Base-by-base conservation (phyloP, 2,888 invertebrate species). In the Apamea epomidion region DNA sequence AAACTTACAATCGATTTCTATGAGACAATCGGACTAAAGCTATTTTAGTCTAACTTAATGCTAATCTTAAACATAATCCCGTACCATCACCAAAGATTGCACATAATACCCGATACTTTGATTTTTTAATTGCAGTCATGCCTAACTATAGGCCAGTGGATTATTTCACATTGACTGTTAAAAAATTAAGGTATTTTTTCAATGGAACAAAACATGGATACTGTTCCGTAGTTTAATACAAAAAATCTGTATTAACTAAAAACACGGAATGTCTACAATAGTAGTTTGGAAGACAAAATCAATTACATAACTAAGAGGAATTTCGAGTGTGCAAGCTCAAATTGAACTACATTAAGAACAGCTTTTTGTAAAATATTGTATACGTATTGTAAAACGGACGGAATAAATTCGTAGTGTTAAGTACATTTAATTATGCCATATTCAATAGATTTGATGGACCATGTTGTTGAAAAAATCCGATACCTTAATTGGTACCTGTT, bases 61-160 rank as follows among this genome's bases (percentile, higher is more conserved):
- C 90, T 94, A 94, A 88, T 90, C 95, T 96, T 96, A 96, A 86
- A 89, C 75, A 88, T 96, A 96, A 93, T 95, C 97, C 97, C 96
- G 96, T 96, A 97, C 97, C 98, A 97, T 97, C 98, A 98, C 98
- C 98, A 98, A 97, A 96, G 98, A 98, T 98, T 98, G 98, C 98
- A 98, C 98, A 98, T 98, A 97, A 97, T 98, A 98, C 98, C 98
- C 98, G 98, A 98, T 98, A 97, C 97, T 97, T 97, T 97, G 97
- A 97, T 97, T 97, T 97, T 96, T 96, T 95, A 95, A 95, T 92
- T 95, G 96, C 96, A 97, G 97, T 97, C 97, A 95, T 93, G 95
- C 97, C 96, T 94, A 89, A 87, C 83, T 80, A 75, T 92, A 93
- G 96, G 95, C 93, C 87, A 92, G 92, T 93, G 91, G 91, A 92